Base-by-base conservation (phyloP, 2,888 invertebrate species). In the Actias luna region DNA sequence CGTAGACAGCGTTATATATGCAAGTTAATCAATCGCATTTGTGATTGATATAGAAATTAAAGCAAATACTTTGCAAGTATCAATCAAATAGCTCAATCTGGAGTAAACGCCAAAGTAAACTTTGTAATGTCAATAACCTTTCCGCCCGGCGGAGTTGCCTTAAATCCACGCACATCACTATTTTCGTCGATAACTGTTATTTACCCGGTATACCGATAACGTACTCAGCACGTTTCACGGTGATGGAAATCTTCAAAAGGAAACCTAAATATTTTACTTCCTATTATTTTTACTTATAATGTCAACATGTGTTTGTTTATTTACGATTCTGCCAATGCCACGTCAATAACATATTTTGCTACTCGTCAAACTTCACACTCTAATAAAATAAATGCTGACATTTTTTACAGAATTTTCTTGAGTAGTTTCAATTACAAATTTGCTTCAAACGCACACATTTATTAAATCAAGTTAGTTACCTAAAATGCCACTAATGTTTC, bases 71-170 rank as follows among this genome's bases (percentile, higher is more conserved):
- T 22, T 46, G 22, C 10, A 18, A 22, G n/a, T n/a, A 10, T 46
- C 46, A 46, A 46, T 22, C 12, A 46, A 46, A 46, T 18, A 14
- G 22, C 18, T 18, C 46, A 25, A 50, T 25, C 22, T 12, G 46
- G 25, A 50, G 2, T 22, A 50, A 22, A 50, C 22, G 29, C 55
- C n/a, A 55, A 55, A 55, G n/a, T 55, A 29, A 29, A 55, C 55
- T n/a, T n/a, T 7, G 29, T 55, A 27, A 55, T 55, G 55, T 55
- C 55, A 55, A 55, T 55, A 55, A 55, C 55, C 55, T 29, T n/a
- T 29, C 55, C 55, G n/a, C 29, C 14, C 55, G 55, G 55, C 18
- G 29, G 29, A 55, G 55, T 50, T 14, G 55, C 8, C 5, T 55
- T 27, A 10, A 55, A 55, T 29, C 18, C 16, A 55, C 55, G 55